Percentiles rank a stretch among this genome's conserved stretches.
These are phyloP conservation scores for Bedellia somnulentella DNA, from an alignment of 2,888 invertebrate genomes.

Conservation along the genomic window DNA sequence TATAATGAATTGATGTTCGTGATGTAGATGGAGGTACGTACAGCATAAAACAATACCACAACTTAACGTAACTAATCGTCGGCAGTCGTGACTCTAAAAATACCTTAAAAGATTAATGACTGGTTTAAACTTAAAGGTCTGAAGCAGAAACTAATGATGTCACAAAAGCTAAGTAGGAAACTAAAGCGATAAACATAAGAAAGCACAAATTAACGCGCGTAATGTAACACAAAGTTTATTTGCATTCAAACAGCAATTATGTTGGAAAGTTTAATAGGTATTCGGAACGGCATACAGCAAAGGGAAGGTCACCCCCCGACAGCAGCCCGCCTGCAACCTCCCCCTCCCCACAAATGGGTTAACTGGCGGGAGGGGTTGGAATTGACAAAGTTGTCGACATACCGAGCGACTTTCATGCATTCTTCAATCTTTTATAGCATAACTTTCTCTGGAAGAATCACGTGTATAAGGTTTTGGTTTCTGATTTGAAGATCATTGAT, in stretches of 20 bases:
- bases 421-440: constrained; percentile 30
- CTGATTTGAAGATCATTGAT: no score
- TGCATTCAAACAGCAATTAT: constrained; percentile 55
- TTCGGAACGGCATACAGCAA: constrained; percentile 48
- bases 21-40: no score
- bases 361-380: constrained; percentile 29
- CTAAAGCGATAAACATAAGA: no score
- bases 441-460: constrained; percentile 24
- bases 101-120: no score
- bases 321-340: constrained; percentile 17
- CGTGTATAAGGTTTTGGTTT: no score
- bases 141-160: no score
- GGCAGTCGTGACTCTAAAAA: no score
- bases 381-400: constrained; percentile 36
- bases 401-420: constrained; percentile 27
- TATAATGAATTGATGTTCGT: no score
- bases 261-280: constrained; percentile 48
- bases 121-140: no score
- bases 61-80: no score
- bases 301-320: constrained; percentile 22
- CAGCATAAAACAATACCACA: no score
- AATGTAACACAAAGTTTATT: constrained; percentile 58
- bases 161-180: no score
- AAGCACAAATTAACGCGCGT: constrained; percentile 52
- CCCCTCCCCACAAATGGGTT: constrained; percentile 22